A percentile compares a stretch with the other conserved stretches of the same genome.
These are phyloP conservation scores for Lagopus muta DNA, from an alignment of 2,113 vertebrate genomes.

Conservation along the genomic window DNA sequence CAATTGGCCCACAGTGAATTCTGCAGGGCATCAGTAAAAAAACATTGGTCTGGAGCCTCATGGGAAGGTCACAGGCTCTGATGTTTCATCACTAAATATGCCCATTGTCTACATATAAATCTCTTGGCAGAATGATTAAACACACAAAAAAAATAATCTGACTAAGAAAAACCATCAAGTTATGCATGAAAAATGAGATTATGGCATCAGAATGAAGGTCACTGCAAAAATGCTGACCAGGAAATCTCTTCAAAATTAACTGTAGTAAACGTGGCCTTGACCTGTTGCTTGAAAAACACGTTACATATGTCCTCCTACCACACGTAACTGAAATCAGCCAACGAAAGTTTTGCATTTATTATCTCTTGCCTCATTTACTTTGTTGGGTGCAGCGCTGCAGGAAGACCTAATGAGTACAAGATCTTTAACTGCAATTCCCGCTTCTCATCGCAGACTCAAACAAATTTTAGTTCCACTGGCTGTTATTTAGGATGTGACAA, in stretches of 20 bases:
- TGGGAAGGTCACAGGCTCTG: neutral
- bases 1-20: neutral
- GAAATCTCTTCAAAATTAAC: constrained; percentile 29
- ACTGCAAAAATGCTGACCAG: constrained; percentile 53
- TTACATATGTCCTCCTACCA: neutral
- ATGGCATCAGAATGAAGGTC: constrained; percentile 41
- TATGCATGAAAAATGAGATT: constrained; percentile 73
- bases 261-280: neutral
- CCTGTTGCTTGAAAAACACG: neutral
- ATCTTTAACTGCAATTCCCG: neutral
- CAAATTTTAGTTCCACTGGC: neutral
- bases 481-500: neutral
- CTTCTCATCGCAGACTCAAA: neutral
- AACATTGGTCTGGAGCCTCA: neutral
- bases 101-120: constrained; percentile 41
- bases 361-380: neutral
- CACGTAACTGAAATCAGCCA: neutral
- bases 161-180: constrained; percentile 48
- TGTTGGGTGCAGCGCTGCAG: neutral
- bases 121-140: constrained; percentile 61
- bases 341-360: neutral
- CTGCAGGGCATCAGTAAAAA: neutral
- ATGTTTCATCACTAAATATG: neutral
- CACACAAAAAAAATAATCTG: neutral
- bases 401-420: neutral